These are phyloP conservation scores for Bombus cullumanus DNA, from an alignment of 1,140 invertebrate species.

Conservation along the genomic window DNA sequence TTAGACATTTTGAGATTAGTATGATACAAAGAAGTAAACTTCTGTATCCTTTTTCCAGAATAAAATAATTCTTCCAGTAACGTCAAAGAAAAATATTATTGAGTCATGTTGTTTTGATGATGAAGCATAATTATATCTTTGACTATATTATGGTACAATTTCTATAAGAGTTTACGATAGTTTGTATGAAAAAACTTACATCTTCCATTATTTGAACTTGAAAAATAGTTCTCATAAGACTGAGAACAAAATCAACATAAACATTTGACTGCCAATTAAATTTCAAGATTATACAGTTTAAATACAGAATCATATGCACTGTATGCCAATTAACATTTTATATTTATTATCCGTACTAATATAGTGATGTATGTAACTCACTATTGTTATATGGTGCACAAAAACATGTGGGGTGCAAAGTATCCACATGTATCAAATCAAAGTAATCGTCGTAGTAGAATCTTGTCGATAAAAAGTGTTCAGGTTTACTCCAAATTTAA, in stretches of 20 bases:
- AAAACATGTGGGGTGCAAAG: constrained; percentile 32
- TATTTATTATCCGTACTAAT: constrained; percentile 71
- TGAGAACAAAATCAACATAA: constrained; percentile 39
- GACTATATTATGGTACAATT: constrained; percentile 52
- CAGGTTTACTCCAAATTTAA: constrained; percentile 42
- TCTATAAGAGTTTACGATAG: constrained; percentile 47
- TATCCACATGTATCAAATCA: constrained; percentile 63
- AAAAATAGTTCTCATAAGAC: constrained; percentile 35
- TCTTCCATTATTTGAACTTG: constrained; percentile 49
- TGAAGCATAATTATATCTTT: constrained; percentile 52
- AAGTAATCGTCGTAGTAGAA: constrained; percentile 58
- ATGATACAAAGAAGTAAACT: constrained; percentile 39
- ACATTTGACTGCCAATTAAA: constrained; percentile 51
- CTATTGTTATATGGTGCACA: constrained; percentile 60
- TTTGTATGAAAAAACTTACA: constrained; percentile 46
- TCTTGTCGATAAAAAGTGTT: constrained; percentile 45
- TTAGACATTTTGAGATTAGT: constrained; percentile 45
- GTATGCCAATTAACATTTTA: constrained; percentile 73
- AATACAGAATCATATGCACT: constrained; percentile 56
- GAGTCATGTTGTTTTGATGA: constrained; percentile 53
- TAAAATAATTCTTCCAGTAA: constrained; percentile 48
- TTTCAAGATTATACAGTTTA: constrained; percentile 64
- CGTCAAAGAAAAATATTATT: constrained; percentile 46
- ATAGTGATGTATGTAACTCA: constrained; percentile 62
- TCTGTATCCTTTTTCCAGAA: constrained; percentile 34